Base-by-base conservation (phyloP, 2,888 invertebrate species). In the Thera britannica region DNA sequence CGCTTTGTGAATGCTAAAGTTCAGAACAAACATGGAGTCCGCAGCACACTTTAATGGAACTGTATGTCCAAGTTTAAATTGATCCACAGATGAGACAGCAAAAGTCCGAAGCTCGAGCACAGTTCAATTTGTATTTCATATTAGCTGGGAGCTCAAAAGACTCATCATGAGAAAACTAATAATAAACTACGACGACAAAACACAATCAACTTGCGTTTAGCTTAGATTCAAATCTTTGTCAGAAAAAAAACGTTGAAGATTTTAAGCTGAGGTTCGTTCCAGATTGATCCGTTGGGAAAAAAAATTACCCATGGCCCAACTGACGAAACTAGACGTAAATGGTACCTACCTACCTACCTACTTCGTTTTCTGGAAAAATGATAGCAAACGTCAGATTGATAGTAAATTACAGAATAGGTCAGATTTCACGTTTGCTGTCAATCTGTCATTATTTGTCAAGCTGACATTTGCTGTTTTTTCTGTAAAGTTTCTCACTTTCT, bases 11-110 rank as follows among this genome's bases (percentile, higher is more conserved):
- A 58, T 55, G 34, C 56, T 49, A 58, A 49, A 65, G 49, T 65
- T 61, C 49, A 49, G 49, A 41, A 61, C 61, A 49, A 64, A 64
- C 62, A 52, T 55, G 58, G 55, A n/a, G 35, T 49, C 62, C 55
- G 44, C 55, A 65, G 61, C 35, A 61, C 55, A 65, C 55, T 44
- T 65, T 46, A 52, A 57, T 61, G 41, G 46, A 51, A 51, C 46
- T 57, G 34, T 58, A n/a, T 35, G 58, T 49, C 55, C 61, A 68
- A 68, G 68, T 68, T 68, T 65, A 68, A 68, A 68, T 68, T 65
- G 65, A 58, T 68, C 62, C 44, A 54, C 65, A 65, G 54, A 65
- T 65, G 59, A 65, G 65, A 60, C 49, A 6, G 58, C 44, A 46
- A 46, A 49, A 48, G 49, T 56, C 48, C 12, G 54, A 61, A 54